These are phyloP conservation scores for Pyrrhia umbra DNA, from an alignment of 2,888 invertebrate genomes.

Conservation along the genomic window DNA sequence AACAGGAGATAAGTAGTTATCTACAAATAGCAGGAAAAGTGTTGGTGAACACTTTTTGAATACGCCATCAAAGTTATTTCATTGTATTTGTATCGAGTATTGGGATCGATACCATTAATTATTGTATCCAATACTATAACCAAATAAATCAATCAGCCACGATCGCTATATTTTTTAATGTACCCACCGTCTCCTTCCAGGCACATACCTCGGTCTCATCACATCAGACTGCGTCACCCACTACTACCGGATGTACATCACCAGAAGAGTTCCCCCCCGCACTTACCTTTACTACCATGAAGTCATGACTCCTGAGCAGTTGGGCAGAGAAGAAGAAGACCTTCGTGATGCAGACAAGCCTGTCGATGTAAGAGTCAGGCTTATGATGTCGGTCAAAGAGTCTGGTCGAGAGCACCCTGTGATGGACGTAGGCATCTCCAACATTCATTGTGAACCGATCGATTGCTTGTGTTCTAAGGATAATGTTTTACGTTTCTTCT, in stretches of 20 bases:
- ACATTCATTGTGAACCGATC: conserved; percentile 9
- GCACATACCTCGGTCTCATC: conserved; percentile 66
- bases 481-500: too few species aligned
- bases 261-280: conserved; percentile 71
- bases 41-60: too few species aligned
- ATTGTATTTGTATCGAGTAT: too few species aligned
- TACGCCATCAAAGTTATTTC: too few species aligned
- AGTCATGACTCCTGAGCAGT: conserved; percentile 37
- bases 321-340: too few species aligned
- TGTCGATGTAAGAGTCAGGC: conserved; percentile 51
- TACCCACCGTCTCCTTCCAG: conserved; percentile 42
- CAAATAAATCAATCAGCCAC: too few species aligned
- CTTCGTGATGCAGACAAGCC: conserved; percentile 17
- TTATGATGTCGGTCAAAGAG: conserved; percentile 17
- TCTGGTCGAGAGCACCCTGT: conserved; percentile 16
- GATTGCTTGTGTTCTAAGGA: neutral
- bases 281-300: conserved; percentile 81
- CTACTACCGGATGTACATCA: conserved; percentile 71
- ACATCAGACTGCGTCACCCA: conserved; percentile 68
- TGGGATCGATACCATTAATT: too few species aligned
- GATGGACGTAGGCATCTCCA: conserved; percentile 37
- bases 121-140: too few species aligned
- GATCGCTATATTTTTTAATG: neutral
- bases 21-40: too few species aligned
- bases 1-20: too few species aligned